phyloP scores from a whole-genome alignment of 2,797 vertebrate species.

The Kryptopterus vitreolus region DNA sequence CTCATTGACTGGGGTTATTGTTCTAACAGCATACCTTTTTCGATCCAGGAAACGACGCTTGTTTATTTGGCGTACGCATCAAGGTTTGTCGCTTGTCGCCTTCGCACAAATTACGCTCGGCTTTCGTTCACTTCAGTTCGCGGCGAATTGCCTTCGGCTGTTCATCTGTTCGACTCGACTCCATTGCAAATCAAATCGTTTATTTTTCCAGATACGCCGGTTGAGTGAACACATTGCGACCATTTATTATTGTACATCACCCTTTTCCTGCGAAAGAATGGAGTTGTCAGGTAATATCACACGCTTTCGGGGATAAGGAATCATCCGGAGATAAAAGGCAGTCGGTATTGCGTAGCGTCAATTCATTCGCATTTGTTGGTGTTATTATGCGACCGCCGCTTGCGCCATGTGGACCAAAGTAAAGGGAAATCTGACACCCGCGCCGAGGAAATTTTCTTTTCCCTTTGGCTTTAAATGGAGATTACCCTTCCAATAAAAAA shows the following conservation, averaged over 20 bases:
- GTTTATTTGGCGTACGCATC: neutral
- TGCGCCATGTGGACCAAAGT: slow-evolving; percentile 29
- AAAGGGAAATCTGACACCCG: neutral
- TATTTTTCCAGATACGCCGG: neutral
- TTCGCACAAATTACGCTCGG: slow-evolving; percentile 1
- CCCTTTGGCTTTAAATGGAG: slow-evolving; percentile 20
- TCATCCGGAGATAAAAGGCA: slow-evolving; percentile 42
- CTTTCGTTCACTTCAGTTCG: neutral
- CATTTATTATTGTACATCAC: slow-evolving; percentile 9
- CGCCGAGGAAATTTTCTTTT: slow-evolving; percentile 28
- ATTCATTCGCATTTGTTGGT: slow-evolving; percentile 3
- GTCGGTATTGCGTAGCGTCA: slow-evolving; percentile 8
- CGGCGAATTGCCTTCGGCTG: no score
- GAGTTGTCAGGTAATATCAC: slow-evolving; percentile 30
- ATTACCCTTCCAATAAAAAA: neutral
- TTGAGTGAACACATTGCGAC: slow-evolving; percentile 16
- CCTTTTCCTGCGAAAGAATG: slow-evolving; percentile 25
- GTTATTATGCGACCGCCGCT: slow-evolving; percentile 10
- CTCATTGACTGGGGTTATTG: slow-evolving; percentile 13
- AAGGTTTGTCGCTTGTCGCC: neutral
- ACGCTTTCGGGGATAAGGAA: slow-evolving; percentile 37
- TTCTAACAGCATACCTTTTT: slow-evolving; percentile 5
- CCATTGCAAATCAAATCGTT: neutral
- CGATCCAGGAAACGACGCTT: slow-evolving; percentile 3
- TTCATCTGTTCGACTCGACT: neutral